A percentile compares a stretch with the other conserved stretches of the same genome.
Evolutionary conservation across 2,888 invertebrate genomes (phyloP).

Genomic region (Zhengitettix transpicula): DNA sequence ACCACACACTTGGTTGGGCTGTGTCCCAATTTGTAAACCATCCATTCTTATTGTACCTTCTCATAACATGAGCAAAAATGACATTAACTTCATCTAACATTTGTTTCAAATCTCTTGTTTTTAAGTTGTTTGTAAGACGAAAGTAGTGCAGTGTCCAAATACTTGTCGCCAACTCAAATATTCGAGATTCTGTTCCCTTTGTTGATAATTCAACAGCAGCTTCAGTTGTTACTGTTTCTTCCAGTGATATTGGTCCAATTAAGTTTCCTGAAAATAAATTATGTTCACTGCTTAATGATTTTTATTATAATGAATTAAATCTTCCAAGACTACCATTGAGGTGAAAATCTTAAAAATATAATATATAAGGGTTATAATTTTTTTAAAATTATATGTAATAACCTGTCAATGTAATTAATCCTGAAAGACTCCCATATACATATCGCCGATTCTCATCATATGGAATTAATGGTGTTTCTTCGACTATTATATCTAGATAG

Average conservation of each 20-base stretch:
- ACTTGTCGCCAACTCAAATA: conserved; percentile 36
- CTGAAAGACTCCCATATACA: conserved; percentile 33
- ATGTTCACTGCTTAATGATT: no score
- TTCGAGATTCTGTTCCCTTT: conserved; percentile 31
- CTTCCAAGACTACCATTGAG: no score
- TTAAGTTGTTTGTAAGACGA: conserved; percentile 31
- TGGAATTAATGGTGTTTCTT: conserved; percentile 32
- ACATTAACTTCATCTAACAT: conserved; percentile 24
- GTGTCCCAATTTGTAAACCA: conserved; percentile 25
- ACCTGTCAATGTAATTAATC: conserved; percentile 31
- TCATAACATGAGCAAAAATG: conserved; percentile 22
- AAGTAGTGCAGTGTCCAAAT: conserved; percentile 34
- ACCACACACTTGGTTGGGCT: conserved; percentile 26
- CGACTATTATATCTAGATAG: conserved; percentile 32
- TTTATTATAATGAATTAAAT: no score
- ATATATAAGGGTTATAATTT: no score
- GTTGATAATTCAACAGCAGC: conserved; percentile 26
- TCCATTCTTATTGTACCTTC: conserved; percentile 20
- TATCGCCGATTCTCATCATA: conserved; percentile 31
- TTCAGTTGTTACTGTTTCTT: conserved; percentile 19
- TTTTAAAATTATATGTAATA: not conserved
- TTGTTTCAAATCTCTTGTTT: conserved; percentile 20
- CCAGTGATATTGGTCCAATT: conserved; percentile 30
- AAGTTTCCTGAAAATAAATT: conserved; percentile 38
- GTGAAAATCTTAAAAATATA: no score